Base-by-base conservation (phyloP, 2,888 invertebrate species). In the Diarsia brunnea region DNA sequence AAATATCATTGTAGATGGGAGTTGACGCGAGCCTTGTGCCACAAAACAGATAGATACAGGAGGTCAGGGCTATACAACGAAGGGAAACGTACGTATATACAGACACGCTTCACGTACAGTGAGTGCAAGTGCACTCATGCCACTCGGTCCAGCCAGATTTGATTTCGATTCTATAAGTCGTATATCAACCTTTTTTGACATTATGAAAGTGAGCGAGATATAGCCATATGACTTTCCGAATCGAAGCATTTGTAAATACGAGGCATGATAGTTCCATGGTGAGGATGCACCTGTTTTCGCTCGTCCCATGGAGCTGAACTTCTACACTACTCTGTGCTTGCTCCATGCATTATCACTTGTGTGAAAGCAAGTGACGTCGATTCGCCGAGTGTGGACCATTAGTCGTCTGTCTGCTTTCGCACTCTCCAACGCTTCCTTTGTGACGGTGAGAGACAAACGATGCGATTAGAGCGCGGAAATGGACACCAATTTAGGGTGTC, bases 391-490 rank as follows among this genome's bases (percentile, higher is more conserved):
- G 90, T 83, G 82, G 84, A 88, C 93, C 94, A 94, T 94, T 94
- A 94, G 93, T 91, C 89, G 86, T 81, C 87, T 88, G 91, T 89
- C 90, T 89, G 86, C 73, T 76, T 87, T 85, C 87, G 86, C 81
- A 86, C 88, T 88, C 84, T 86, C 88, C 89, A 88, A 84, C 87
- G 89, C 91, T 92, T 90, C 91, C 91, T 93, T 94, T 94, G 93
- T 93, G 85, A 89, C 84, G 86, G 84, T 81, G 83, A 88, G 91
- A 93, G 93, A 93, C 90, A 93, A 94, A 93, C 89, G 93, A 91
- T 86, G 87, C 86, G 90, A 91, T 92, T 91, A 91, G 85, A 85
- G 78, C 82, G 81, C 87, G 87, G 90, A 91, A 93, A 93, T 91
- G 91, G 92, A 91, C 90, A 90, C 87, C 87, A 87, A 86, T 90